phyloP scores from a whole-genome alignment of 2,888 invertebrate genomes.

The Octonoba sinensis region DNA sequence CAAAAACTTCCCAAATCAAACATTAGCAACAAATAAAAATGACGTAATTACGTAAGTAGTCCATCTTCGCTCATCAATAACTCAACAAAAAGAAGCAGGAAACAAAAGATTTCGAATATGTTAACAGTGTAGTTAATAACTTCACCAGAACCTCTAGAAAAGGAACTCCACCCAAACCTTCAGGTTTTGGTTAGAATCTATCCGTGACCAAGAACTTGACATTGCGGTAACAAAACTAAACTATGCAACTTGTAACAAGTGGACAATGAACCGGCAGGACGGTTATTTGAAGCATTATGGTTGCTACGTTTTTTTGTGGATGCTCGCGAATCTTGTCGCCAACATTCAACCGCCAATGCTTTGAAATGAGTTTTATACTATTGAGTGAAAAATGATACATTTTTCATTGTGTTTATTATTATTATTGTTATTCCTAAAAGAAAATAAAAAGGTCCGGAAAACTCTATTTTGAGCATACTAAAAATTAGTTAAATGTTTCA shows the following conservation, averaged over 20 bases:
- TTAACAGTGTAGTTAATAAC: slow-evolving; percentile 35
- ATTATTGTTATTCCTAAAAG: no score
- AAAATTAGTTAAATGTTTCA: no score
- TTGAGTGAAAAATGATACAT: no score
- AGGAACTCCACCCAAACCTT: slow-evolving; percentile 31
- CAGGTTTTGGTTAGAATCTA: slow-evolving; percentile 12
- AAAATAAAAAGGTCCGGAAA: no score
- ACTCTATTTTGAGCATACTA: no score
- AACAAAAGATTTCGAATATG: slow-evolving; percentile 35
- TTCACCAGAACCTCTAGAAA: slow-evolving; percentile 12
- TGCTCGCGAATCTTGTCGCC: slow-evolving; percentile 29
- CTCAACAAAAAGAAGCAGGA: slow-evolving; percentile 27
- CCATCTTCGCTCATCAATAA: slow-evolving; percentile 33
- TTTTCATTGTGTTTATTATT: no score
- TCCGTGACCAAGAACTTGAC: slow-evolving; percentile 47
- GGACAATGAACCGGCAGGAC: slow-evolving; percentile 21
- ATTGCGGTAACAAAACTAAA: slow-evolving; percentile 40
- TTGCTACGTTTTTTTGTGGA: slow-evolving; percentile 14
- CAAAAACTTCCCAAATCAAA: slow-evolving; percentile 34
- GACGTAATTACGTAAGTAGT: slow-evolving; percentile 20
- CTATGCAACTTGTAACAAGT: slow-evolving; percentile 32
- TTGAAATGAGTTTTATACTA: no score
- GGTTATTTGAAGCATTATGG: slow-evolving; percentile 9
- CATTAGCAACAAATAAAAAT: slow-evolving; percentile 18
- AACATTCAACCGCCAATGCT: not conserved